Conservation (phyloP, 2,888 invertebrate species). For the Ceramica pisi region DNA sequence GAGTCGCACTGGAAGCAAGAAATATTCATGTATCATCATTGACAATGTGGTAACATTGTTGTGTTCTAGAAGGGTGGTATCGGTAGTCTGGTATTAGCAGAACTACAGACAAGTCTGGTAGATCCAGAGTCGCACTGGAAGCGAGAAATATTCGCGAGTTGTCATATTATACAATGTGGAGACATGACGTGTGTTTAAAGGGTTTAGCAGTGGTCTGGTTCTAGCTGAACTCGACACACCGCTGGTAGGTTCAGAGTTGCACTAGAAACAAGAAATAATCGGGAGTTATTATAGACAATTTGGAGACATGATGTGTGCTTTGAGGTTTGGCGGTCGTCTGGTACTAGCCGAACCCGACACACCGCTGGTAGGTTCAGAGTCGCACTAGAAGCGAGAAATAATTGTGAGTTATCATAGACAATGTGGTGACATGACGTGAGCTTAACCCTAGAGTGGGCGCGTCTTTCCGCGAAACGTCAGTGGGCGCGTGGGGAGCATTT, state of each 20-base stretch:
- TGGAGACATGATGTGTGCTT: conserved; percentile 83
- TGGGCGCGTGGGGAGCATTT: too few relatives aligned
- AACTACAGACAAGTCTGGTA: conserved; percentile 90
- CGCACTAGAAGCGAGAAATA: conserved; percentile 87
- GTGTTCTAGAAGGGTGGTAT: conserved; percentile 90
- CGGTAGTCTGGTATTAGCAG: conserved; percentile 92
- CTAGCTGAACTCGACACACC: conserved; percentile 96
- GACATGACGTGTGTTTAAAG: too few relatives aligned
- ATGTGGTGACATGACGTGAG: conserved; percentile 79
- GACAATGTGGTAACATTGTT: conserved; percentile 75
- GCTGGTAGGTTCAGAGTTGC: conserved; percentile 95
- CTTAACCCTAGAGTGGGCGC: conserved; percentile 60
- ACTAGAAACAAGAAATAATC: conserved; percentile 80
- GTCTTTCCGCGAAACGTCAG: too few relatives aligned
- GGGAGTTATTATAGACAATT: not conserved
- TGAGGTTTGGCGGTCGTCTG: conserved; percentile 93
- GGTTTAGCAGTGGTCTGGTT: too few relatives aligned
- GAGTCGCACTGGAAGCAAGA: conserved; percentile 90
- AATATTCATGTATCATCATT: not conserved
- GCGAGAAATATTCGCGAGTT: not conserved
- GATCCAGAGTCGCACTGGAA: conserved; percentile 93
- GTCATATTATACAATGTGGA: not conserved
- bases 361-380: conserved; percentile 96
- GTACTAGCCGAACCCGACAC: conserved; percentile 90
- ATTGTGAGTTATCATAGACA: not conserved